Percentiles rank a stretch among this genome's conserved stretches.
Evolutionary conservation across 1,140 invertebrate genomes (phyloP).

Genomic region (Cyrtorhinus lividipennis): DNA sequence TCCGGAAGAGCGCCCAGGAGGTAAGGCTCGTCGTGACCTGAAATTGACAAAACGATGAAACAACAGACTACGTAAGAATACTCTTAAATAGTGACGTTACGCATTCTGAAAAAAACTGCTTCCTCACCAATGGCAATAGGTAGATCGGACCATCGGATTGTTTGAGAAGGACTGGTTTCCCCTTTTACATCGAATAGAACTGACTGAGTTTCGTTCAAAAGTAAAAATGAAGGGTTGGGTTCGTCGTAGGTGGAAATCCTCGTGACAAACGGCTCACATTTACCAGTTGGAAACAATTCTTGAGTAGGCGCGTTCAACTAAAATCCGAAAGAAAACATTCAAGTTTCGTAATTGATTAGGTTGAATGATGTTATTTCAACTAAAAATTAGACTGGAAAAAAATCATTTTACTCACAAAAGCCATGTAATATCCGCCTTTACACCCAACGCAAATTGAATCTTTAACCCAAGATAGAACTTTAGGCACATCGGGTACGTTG

Average conservation of each 20-base stretch:
- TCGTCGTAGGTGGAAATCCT: conserved; percentile 45
- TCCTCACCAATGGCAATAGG: conserved; percentile 57
- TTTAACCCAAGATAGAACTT: conserved; percentile 70
- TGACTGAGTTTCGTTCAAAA: conserved; percentile 67
- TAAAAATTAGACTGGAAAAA: no score
- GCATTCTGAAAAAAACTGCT: no score
- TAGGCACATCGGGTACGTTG: conserved; percentile 65
- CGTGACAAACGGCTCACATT: conserved; percentile 67
- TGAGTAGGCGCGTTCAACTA: conserved; percentile 19
- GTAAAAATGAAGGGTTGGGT: conserved; percentile 39
- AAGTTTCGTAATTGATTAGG: no score
- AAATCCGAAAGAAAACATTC: no score
- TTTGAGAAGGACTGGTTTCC: conserved; percentile 48
- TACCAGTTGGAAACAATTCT: conserved; percentile 72
- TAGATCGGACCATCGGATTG: conserved; percentile 69
- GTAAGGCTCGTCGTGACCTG: conserved; percentile 84
- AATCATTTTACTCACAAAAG: not conserved
- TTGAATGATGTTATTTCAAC: no score
- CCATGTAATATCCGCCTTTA: conserved; percentile 63
- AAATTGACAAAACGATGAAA: conserved; percentile 28
- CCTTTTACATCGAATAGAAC: conserved; percentile 63
- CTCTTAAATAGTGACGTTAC: no score
- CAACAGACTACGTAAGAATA: no score
- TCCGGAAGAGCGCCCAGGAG: conserved; percentile 67
- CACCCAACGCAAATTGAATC: conserved; percentile 71